Conservation (phyloP, 1,140 invertebrate genomes). For the Coboldia fuscipes region DNA sequence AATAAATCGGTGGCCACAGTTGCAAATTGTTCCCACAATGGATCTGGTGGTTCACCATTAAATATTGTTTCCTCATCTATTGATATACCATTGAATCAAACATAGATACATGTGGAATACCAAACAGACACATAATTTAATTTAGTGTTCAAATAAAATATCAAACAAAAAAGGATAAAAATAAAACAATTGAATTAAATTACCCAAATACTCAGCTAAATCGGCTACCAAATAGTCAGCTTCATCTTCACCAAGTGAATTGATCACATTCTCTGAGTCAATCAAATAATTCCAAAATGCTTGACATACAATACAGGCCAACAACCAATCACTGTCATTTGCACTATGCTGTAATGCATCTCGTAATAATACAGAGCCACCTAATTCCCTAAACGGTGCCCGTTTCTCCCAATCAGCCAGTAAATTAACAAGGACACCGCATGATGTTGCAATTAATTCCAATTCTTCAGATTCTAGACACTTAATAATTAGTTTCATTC, state of each 20-base stretch:
- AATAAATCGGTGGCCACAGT: slow-evolving; percentile 35
- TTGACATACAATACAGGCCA: slow-evolving; percentile 18
- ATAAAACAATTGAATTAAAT: slow-evolving; percentile 3
- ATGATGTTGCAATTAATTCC: slow-evolving; percentile 17
- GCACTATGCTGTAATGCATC: slow-evolving; percentile 12
- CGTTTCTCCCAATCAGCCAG: slow-evolving; percentile 17
- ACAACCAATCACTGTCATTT: slow-evolving; percentile 18
- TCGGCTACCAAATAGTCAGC: slow-evolving; percentile 28
- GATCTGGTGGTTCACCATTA: slow-evolving; percentile 12
- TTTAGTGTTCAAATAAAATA: slow-evolving; percentile 12
- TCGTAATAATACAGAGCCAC: slow-evolving; percentile 11
- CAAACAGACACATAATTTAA: no score
- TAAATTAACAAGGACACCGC: slow-evolving; percentile 18
- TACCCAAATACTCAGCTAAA: slow-evolving; percentile 31
- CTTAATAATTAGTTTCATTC: slow-evolving; percentile 12
- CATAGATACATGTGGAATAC: no score
- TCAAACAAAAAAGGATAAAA: slow-evolving; percentile 6
- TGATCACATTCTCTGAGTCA: slow-evolving; percentile 25
- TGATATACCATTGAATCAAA: no score
- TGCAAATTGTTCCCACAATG: slow-evolving; percentile 39
- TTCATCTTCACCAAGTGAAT: slow-evolving; percentile 25
- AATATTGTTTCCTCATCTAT: slow-evolving; percentile 26
- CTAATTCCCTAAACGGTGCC: slow-evolving; percentile 14
- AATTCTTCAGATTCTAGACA: slow-evolving; percentile 10
- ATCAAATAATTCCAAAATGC: slow-evolving; percentile 47